These are phyloP conservation scores for Agriopis leucophaearia DNA, from an alignment of 2,888 invertebrate genomes.

Conservation along the genomic window DNA sequence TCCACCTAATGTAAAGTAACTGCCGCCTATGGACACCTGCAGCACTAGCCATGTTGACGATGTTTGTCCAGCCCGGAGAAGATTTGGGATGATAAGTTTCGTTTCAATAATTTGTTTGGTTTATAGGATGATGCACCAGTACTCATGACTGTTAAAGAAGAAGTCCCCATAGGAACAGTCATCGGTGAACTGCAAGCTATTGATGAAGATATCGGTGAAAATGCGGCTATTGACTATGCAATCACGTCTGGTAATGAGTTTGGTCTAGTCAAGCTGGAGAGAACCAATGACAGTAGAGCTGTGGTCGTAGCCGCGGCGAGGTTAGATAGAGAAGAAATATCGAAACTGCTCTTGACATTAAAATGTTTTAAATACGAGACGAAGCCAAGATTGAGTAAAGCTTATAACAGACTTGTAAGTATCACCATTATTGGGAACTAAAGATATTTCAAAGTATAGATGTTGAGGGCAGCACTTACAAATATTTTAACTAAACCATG, in stretches of 20 bases:
- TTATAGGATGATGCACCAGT: conserved; percentile 88
- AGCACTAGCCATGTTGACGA: too few species aligned
- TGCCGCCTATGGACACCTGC: too few species aligned
- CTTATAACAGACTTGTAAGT: conserved; percentile 88
- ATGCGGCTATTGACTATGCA: conserved; percentile 91
- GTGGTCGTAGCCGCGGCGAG: conserved; percentile 87
- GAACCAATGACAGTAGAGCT: conserved; percentile 88
- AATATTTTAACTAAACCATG: too few species aligned
- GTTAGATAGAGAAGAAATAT: conserved; percentile 88
- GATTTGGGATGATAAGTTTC: too few species aligned
- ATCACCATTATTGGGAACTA: neutral
- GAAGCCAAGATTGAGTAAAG: conserved; percentile 74
- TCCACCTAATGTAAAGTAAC: too few species aligned
- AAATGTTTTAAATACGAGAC: conserved; percentile 89
- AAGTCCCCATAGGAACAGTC: conserved; percentile 88
- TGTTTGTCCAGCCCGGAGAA: too few species aligned
- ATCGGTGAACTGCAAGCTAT: conserved; percentile 90
- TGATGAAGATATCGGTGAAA: conserved; percentile 91
- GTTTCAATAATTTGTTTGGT: conserved; percentile 1
- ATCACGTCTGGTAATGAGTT: conserved; percentile 92
- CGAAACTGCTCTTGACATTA: conserved; percentile 87
- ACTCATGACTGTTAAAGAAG: conserved; percentile 88
- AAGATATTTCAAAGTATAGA: too few species aligned
- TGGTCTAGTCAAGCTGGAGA: conserved; percentile 87
- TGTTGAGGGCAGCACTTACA: too few species aligned